Conservation (phyloP, 2,888 invertebrate species). For the Cybosia mesomella region DNA sequence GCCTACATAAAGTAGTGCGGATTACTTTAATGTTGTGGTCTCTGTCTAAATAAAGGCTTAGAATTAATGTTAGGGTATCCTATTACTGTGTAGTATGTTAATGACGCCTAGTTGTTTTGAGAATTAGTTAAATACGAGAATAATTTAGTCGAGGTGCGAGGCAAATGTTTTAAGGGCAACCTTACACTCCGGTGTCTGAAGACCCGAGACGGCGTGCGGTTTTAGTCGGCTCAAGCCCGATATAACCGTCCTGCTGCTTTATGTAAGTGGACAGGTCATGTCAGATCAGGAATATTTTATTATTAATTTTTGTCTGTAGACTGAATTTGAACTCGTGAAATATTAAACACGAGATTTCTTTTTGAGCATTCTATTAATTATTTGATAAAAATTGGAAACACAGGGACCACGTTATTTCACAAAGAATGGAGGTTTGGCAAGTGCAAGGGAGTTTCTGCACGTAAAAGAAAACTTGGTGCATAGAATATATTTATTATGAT, state of each 20-base stretch:
- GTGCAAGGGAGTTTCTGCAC: not conserved
- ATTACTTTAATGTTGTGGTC: constrained; percentile 1
- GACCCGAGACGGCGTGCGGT: too few relatives aligned
- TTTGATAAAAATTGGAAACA: not conserved
- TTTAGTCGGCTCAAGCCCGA: too few relatives aligned
- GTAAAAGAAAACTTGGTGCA: not conserved
- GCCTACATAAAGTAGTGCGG: constrained; percentile 12
- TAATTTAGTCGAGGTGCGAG: too few relatives aligned
- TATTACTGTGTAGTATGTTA: not conserved
- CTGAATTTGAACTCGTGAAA: not conserved
- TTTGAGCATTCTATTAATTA: not conserved
- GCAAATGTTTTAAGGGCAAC: too few relatives aligned
- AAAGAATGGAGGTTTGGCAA: not conserved
- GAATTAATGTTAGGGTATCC: not conserved
- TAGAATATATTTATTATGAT: too few relatives aligned
- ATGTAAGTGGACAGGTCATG: not conserved
- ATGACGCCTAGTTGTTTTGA: not conserved
- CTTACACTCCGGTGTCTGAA: too few relatives aligned
- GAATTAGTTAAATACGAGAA: not conserved
- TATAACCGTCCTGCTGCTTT: too few relatives aligned
- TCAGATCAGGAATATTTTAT: not conserved
- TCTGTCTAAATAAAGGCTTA: not conserved
- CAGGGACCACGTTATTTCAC: not conserved
- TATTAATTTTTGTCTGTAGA: not conserved
- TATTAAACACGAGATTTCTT: too few relatives aligned